Conservation (phyloP, 2,888 invertebrate species). For the Ormyrus nitidulus region DNA sequence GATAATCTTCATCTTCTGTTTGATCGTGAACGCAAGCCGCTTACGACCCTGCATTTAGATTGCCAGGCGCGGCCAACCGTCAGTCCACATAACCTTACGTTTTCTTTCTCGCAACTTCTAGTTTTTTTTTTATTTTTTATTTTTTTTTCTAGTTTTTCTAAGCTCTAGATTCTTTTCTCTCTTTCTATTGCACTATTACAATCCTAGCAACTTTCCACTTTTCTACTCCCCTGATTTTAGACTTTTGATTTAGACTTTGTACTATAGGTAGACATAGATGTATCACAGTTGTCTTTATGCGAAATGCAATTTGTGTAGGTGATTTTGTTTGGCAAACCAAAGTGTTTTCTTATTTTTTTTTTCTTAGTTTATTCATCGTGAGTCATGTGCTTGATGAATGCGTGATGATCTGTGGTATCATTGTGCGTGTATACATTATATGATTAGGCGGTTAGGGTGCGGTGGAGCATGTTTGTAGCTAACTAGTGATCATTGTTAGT, state of each 20-base stretch:
- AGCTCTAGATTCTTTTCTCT: slow-evolving; percentile 6
- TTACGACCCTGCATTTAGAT: slow-evolving; percentile 76
- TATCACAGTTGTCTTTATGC: neutral
- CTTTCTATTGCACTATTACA: slow-evolving; percentile 26
- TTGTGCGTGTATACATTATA: slow-evolving; percentile 48
- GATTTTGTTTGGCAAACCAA: slow-evolving; percentile 3
- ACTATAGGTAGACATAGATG: slow-evolving; percentile 3
- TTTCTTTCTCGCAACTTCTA: slow-evolving; percentile 16
- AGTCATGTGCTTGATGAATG: slow-evolving; percentile 52
- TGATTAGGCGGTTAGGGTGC: slow-evolving; percentile 54
- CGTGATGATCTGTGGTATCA: slow-evolving; percentile 45
- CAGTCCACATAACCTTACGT: slow-evolving; percentile 27
- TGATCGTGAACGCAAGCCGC: slow-evolving; percentile 79
- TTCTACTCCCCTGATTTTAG: slow-evolving; percentile 32
- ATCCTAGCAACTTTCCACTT: slow-evolving; percentile 29
- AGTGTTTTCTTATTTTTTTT: slow-evolving; percentile 10
- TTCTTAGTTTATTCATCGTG: slow-evolving; percentile 22
- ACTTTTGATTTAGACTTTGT: slow-evolving; percentile 4
- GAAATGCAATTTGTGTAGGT: neutral
- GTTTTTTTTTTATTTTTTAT: slow-evolving; percentile 29
- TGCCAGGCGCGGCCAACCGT: slow-evolving; percentile 41
- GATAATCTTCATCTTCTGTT: slow-evolving; percentile 80
- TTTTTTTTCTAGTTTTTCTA: slow-evolving; percentile 41
- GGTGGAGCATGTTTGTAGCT: slow-evolving; percentile 41
- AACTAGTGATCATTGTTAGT: slow-evolving; percentile 49